A percentile compares a stretch with the other conserved stretches of the same genome.
Evolutionary conservation across 2,888 invertebrate genomes (phyloP).

Genomic region (Ormyrus labotus): DNA sequence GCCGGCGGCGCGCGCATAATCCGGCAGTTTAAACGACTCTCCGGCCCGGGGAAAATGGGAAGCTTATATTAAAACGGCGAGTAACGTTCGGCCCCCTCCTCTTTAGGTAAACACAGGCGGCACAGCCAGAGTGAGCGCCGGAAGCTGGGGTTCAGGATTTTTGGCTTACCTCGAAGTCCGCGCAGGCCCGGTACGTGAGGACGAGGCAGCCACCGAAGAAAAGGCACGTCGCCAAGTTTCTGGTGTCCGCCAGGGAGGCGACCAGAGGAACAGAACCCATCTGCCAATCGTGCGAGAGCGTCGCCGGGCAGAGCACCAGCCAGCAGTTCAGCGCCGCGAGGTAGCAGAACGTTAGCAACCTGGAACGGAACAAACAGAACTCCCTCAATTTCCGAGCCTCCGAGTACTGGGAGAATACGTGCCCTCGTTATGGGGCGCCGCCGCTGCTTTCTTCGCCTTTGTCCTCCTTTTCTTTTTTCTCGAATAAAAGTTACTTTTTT

Average conservation of each 20-base stretch:
- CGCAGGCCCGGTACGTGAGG: slow-evolving; percentile 80
- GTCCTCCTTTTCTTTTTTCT: neutral
- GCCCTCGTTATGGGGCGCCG: too few species aligned
- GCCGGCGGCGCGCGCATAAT: too few species aligned
- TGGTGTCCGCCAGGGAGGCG: slow-evolving; percentile 82
- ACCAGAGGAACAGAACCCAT: slow-evolving; percentile 91
- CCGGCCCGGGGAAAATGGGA: too few species aligned
- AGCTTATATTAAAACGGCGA: too few species aligned
- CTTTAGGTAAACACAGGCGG: too few species aligned
- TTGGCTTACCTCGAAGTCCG: slow-evolving; percentile 82
- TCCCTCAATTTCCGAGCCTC: too few species aligned
- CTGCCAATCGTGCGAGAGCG: slow-evolving; percentile 92
- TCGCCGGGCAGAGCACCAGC: slow-evolving; percentile 87
- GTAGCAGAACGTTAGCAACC: slow-evolving; percentile 88
- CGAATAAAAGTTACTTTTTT: neutral
- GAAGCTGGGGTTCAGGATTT: too few species aligned
- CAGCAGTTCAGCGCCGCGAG: slow-evolving; percentile 90
- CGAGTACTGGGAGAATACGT: too few species aligned
- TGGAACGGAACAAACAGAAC: slow-evolving; percentile 74
- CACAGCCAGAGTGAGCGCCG: too few species aligned
- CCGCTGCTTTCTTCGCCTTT: neutral
- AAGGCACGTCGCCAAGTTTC: slow-evolving; percentile 85
- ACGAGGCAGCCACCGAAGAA: slow-evolving; percentile 81
- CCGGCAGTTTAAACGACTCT: too few species aligned
- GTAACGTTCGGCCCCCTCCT: too few species aligned